phyloP scores from a whole-genome alignment of 2,113 vertebrate species.

The Paraplagusia blochii region DNA sequence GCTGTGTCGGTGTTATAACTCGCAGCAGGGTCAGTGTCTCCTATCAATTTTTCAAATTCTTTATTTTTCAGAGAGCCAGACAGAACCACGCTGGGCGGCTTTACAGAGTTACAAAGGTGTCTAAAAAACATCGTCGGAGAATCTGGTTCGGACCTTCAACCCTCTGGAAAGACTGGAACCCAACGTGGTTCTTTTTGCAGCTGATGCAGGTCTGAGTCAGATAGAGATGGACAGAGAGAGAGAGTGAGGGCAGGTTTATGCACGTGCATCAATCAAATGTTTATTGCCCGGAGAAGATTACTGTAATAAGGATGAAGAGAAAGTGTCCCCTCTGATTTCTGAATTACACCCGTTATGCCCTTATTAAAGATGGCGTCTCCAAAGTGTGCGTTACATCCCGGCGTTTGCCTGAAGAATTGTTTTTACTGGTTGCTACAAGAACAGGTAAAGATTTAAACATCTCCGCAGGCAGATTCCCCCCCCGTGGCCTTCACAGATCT shows the following conservation, averaged over 20 bases:
- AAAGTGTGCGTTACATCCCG: neutral
- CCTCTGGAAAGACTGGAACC: constrained; percentile 43
- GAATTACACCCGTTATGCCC: constrained; percentile 21
- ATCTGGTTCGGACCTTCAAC: constrained; percentile 23
- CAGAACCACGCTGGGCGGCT: constrained; percentile 6
- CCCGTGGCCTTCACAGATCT: too few species aligned
- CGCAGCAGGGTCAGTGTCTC: neutral
- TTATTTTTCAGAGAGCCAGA: neutral
- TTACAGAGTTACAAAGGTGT: constrained; percentile 9
- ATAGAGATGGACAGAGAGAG: too few species aligned
- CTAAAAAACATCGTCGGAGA: constrained; percentile 13
- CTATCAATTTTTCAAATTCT: constrained; percentile 3
- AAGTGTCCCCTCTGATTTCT: constrained; percentile 27
- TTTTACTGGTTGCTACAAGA: constrained; percentile 1
- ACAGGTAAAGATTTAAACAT: constrained; percentile 35
- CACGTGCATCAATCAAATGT: constrained; percentile 21
- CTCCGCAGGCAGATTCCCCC: constrained; percentile 2
- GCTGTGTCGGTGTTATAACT: constrained; percentile 1
- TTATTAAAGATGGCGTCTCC: constrained; percentile 14
- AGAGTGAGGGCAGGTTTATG: neutral
- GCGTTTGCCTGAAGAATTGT: neutral
- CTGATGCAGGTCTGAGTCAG: constrained; percentile 5
- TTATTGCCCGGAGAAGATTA: constrained; percentile 36
- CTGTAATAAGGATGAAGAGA: constrained; percentile 40
- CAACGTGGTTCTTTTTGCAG: constrained; percentile 42